These are phyloP conservation scores for Myotis lucifugus DNA, from an alignment of 2,113 vertebrate genomes.

Conservation along the genomic window DNA sequence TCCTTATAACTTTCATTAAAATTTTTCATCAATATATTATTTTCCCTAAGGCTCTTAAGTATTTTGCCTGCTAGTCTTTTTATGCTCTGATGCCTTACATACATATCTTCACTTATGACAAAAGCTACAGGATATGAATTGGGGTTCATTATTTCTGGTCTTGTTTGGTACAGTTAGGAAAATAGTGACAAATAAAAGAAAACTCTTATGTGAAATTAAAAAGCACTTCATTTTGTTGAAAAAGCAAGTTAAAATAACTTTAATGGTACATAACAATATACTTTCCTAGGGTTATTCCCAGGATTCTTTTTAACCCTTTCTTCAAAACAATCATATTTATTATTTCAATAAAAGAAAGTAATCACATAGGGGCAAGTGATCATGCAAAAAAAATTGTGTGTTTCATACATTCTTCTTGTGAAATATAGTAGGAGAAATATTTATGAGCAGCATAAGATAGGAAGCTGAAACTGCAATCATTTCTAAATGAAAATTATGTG, in stretches of 20 bases:
- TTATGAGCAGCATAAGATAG: constrained; percentile 83
- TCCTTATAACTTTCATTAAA: not conserved
- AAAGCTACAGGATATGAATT: not conserved
- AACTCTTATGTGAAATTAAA: constrained; percentile 44
- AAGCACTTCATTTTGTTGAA: not conserved
- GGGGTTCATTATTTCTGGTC: constrained; percentile 12
- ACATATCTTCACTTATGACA: constrained; percentile 34
- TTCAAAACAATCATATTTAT: constrained; percentile 53
- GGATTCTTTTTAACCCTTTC: constrained; percentile 57
- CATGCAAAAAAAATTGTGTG: not conserved
- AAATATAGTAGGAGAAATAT: constrained; percentile 85
- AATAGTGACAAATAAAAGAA: constrained; percentile 32
- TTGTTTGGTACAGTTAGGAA: not conserved
- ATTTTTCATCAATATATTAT: not conserved
- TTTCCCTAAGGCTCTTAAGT: not conserved
- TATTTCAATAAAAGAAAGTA: constrained; percentile 48
- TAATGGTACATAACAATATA: not conserved
- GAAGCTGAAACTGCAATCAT: constrained; percentile 82
- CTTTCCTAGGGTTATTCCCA: constrained; percentile 39
- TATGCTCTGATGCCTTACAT: not conserved
- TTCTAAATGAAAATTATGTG: constrained; percentile 88
- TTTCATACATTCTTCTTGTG: constrained; percentile 73
- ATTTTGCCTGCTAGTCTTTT: not conserved
- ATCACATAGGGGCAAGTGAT: constrained; percentile 45
- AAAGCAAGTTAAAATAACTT: constrained; percentile 36